Conservation (phyloP, 2,113 vertebrate genomes). For the Oceanodroma tethys region DNA sequence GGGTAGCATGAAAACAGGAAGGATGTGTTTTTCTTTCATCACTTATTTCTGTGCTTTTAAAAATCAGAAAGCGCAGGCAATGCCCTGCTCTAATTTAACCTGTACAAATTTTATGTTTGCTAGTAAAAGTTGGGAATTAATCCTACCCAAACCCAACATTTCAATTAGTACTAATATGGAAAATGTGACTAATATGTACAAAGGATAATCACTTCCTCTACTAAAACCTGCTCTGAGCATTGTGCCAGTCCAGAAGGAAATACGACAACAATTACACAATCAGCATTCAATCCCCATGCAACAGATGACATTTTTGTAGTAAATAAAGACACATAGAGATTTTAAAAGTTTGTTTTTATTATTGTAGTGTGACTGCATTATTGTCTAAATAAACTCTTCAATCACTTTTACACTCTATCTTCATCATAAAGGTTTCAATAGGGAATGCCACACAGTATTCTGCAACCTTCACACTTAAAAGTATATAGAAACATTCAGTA, state of each 20-base stretch:
- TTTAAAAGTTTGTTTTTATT: conserved; percentile 30
- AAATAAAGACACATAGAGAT: not conserved
- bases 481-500: not conserved
- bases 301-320: not conserved
- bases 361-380: not conserved
- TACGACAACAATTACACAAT: not conserved
- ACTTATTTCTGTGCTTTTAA: not conserved
- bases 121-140: not conserved
- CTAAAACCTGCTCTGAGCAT: not conserved
- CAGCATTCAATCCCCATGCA: not conserved
- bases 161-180: not conserved
- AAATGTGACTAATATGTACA: not conserved
- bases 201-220: not conserved
- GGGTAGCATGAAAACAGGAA: not conserved
- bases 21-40: not conserved
- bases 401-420: not conserved
- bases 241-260: not conserved
- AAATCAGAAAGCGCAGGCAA: not conserved
- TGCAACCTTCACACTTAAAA: not conserved
- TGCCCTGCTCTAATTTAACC: not conserved
- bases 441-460: not conserved
- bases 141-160: not conserved
- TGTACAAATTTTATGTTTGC: not conserved
- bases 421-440: not conserved
- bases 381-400: conserved; percentile 22